Base-by-base conservation (phyloP, 2,888 invertebrate genomes). In the Drosophila kuntzei region DNA sequence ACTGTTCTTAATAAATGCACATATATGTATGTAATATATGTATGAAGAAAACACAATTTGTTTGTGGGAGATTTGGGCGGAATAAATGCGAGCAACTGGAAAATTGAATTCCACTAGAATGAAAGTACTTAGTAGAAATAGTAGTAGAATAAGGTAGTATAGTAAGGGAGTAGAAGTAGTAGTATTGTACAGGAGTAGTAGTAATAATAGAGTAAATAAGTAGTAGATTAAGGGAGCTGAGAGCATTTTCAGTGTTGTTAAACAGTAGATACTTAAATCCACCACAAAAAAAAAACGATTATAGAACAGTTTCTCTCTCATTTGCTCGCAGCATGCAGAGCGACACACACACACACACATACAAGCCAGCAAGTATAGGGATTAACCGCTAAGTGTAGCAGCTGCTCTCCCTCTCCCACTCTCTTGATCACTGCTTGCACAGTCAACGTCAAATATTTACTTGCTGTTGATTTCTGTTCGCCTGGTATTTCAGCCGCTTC, bases 11-110 rank as follows among this genome's bases (percentile, higher is more conserved):
- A 87, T 83, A 87, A 83, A 85, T 77, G 74, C 86, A 74, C 86
- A 87, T 88, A 83, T 83, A 84, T 87, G 76, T 84, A 87, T 87
- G 69, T 82, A 81, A 81, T 72, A 82, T 87, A 82, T 82, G 85
- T 87, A 84, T 76, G 73, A 73, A 64, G 60, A 67, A 71, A 25
- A 11, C 3, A 11, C 1, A 16, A 14, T 25, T 25, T 25, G 14
- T 25, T 25, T n/a, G n/a, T n/a, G n/a, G n/a, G n/a, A 0, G 2
- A 43, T 12, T 43, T 43, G 2, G 18, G 16, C 4, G 16, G 16
- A 36, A 32, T 12, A 25, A 25, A 25, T 6, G 25, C 7, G 0
- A 5, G 22, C 22, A 37, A 9, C 16, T 37, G 16, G 16, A 3
- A 0, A 9, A 37, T 16, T 37, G 0, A 9, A 37, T 9, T 4